Evolutionary conservation across 2,888 invertebrate species (phyloP).

Genomic region (Homarus gammarus): DNA sequence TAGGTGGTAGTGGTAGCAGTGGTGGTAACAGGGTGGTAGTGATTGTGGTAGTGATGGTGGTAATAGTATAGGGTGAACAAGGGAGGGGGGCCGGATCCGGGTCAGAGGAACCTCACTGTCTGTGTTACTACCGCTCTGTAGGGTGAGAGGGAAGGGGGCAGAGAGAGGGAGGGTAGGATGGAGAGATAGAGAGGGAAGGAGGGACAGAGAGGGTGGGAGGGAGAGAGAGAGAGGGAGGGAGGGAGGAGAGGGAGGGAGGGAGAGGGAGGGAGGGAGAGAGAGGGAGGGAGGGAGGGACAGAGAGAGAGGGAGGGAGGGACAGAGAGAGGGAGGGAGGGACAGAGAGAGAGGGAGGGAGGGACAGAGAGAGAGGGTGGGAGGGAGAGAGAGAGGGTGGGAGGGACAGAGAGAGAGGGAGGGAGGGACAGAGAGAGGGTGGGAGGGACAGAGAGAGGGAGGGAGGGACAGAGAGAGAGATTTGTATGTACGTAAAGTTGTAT

Average conservation of each 20-base stretch:
- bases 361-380: not conserved
- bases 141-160: slow-evolving; percentile 20
- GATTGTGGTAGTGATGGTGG: not conserved
- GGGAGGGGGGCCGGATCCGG: not conserved
- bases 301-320: slow-evolving; percentile 31
- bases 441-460: not conserved
- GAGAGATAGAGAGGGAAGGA: not conserved
- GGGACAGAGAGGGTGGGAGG: not conserved
- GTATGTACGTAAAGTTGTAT: too few relatives aligned
- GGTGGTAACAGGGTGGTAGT: not conserved
- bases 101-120: too few relatives aligned
- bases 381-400: not conserved
- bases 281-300: too few relatives aligned
- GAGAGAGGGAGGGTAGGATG: not conserved
- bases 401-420: too few relatives aligned
- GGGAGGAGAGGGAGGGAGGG: too few relatives aligned
- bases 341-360: not conserved
- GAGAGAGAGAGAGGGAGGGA: not conserved
- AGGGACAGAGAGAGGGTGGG: not conserved
- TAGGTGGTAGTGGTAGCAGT: slow-evolving; percentile 5
- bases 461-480: too few relatives aligned
- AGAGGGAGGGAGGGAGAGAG: not conserved
- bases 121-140: too few relatives aligned
- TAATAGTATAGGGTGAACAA: not conserved
- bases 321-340: slow-evolving; percentile 7